Evolutionary conservation across 2,888 invertebrate genomes (phyloP).

Genomic region (Trachelus tabidus): DNA sequence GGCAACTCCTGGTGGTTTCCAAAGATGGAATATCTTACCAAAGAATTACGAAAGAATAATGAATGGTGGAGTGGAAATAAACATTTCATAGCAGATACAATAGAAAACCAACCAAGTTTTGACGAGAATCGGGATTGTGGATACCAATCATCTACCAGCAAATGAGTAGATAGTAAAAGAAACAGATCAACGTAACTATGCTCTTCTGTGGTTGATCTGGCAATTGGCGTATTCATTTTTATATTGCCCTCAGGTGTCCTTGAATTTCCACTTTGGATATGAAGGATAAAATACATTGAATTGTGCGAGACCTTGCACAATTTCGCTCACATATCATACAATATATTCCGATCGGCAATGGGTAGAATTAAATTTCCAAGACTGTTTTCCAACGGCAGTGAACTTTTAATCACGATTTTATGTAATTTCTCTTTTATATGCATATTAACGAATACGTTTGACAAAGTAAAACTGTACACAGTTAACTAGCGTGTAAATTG

Average conservation of each 20-base stretch:
- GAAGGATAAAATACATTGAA: background rate
- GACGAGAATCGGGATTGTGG: slow-evolving; percentile 52
- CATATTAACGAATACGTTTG: background rate
- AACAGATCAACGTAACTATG: background rate
- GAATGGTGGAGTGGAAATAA: slow-evolving; percentile 24
- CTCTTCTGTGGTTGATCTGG: background rate
- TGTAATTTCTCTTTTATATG: background rate
- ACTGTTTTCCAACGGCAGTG: background rate
- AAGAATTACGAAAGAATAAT: slow-evolving; percentile 39
- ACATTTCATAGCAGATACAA: slow-evolving; percentile 18
- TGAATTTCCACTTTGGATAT: background rate
- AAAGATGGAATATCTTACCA: slow-evolving; percentile 43
- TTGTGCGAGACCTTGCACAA: background rate
- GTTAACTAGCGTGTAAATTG: background rate
- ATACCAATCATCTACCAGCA: slow-evolving; percentile 50
- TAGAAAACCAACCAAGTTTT: slow-evolving; percentile 31
- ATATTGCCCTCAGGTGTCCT: background rate
- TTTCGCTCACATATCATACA: background rate
- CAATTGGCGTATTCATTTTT: background rate
- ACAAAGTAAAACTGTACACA: background rate
- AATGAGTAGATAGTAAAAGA: slow-evolving; percentile 8
- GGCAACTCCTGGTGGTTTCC: slow-evolving; percentile 47
- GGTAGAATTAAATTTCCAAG: background rate
- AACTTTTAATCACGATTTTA: background rate
- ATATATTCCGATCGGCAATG: background rate